A percentile compares a stretch with the other conserved stretches of the same genome.
phyloP scores from a whole-genome alignment of 1,140 invertebrate species.

The Cyclina sinensis region DNA sequence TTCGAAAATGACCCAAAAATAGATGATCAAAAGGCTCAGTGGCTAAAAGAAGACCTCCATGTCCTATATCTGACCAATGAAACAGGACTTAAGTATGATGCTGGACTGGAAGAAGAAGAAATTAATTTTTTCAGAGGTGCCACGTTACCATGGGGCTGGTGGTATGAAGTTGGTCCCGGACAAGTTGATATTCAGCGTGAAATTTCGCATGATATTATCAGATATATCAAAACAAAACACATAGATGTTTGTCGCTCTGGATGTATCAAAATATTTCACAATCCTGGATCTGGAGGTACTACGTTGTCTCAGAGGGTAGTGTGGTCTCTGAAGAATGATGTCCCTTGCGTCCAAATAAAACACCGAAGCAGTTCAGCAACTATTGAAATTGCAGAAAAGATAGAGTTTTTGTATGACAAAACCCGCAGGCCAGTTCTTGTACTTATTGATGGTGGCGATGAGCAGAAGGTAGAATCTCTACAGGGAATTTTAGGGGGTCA shows the following conservation, averaged over 20 bases:
- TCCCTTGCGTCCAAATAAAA: slow-evolving; percentile 65
- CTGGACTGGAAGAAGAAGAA: slow-evolving; percentile 59
- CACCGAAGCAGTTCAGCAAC: not conserved
- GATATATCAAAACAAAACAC: slow-evolving; percentile 51
- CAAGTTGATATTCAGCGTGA: slow-evolving; percentile 72
- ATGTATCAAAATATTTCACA: slow-evolving; percentile 48
- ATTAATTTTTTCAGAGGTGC: slow-evolving; percentile 74
- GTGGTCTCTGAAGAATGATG: slow-evolving; percentile 61
- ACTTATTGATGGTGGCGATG: slow-evolving; percentile 75
- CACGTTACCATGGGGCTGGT: slow-evolving; percentile 70
- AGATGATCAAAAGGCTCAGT: slow-evolving; percentile 58
- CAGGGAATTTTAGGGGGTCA: slow-evolving; percentile 19
- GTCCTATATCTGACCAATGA: slow-evolving; percentile 71
- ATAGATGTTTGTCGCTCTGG: slow-evolving; percentile 47
- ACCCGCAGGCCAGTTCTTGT: slow-evolving; percentile 61
- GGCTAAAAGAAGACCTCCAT: slow-evolving; percentile 73
- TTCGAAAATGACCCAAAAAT: not conserved
- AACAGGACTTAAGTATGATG: slow-evolving; percentile 51
- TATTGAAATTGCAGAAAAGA: slow-evolving; percentile 33
- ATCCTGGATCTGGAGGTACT: slow-evolving; percentile 70
- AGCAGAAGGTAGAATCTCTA: slow-evolving; percentile 66
- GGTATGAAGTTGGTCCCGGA: slow-evolving; percentile 67
- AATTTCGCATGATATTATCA: slow-evolving; percentile 21
- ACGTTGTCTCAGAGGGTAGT: slow-evolving; percentile 68
- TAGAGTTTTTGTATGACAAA: slow-evolving; percentile 59